Conservation (phyloP, 2,113 vertebrate species). For the Corythoichthys haematopterus region DNA sequence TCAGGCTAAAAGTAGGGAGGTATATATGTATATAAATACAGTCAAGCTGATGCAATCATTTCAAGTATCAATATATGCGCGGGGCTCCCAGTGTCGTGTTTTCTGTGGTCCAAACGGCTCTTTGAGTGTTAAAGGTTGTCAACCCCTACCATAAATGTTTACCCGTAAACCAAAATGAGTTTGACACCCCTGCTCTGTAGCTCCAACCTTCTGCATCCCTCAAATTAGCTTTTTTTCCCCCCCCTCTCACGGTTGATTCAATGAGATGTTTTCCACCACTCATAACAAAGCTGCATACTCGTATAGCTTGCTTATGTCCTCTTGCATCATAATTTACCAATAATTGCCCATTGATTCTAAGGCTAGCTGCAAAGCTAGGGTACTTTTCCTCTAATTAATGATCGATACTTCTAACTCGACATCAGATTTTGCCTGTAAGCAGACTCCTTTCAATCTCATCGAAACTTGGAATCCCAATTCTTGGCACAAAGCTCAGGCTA, state of each 20-base stretch:
- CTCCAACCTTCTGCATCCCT: constrained; percentile 79
- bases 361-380: constrained; percentile 19
- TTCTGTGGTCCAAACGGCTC: too few species aligned
- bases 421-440: not conserved
- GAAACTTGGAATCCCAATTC: not conserved
- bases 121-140: too few species aligned
- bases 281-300: constrained; percentile 71
- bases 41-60: too few species aligned
- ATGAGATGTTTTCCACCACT: constrained; percentile 38
- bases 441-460: not conserved
- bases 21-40: too few species aligned
- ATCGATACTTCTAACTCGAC: not conserved
- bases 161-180: too few species aligned
- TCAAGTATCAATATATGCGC: too few species aligned
- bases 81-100: too few species aligned
- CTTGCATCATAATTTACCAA: constrained; percentile 13
- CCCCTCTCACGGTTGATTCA: constrained; percentile 53
- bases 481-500: constrained; percentile 27
- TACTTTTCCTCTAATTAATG: constrained; percentile 4
- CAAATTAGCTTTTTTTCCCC: constrained; percentile 40
- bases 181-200: constrained; percentile 55
- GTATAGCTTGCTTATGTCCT: constrained; percentile 49
- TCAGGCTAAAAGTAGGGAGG: too few species aligned
- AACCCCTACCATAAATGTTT: too few species aligned
- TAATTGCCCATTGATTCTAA: constrained; percentile 34